Percentiles rank a stretch among this genome's conserved stretches.
phyloP scores from a whole-genome alignment of 2,888 invertebrate genomes.

The Pterostichus niger region DNA sequence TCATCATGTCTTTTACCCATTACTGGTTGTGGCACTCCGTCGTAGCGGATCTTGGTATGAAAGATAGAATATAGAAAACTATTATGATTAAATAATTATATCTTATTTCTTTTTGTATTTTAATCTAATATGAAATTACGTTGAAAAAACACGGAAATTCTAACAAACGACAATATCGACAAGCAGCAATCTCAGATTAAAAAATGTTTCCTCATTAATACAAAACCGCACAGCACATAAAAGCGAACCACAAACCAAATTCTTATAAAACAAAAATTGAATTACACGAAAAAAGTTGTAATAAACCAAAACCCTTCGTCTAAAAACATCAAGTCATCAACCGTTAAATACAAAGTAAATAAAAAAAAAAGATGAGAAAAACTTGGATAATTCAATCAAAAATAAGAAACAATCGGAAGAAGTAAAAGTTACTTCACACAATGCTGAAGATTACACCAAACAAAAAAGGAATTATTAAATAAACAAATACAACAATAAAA shows the following conservation, averaged over 20 bases:
- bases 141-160: not conserved
- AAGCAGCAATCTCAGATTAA: not conserved
- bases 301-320: slow-evolving; percentile 7
- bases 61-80: no score
- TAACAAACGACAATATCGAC: not conserved
- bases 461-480: not conserved
- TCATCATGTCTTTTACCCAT: no score
- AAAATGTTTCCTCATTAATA: slow-evolving; percentile 1
- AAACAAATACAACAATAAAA: no score
- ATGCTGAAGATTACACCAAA: not conserved
- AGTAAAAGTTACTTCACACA: slow-evolving; percentile 6
- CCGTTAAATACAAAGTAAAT: slow-evolving; percentile 9
- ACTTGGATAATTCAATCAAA: slow-evolving; percentile 32
- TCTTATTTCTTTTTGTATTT: no score
- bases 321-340: slow-evolving; percentile 14
- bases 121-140: not conserved
- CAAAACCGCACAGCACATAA: not conserved
- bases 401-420: slow-evolving; percentile 5
- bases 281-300: slow-evolving; percentile 14
- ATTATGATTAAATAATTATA: no score
- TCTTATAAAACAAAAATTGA: slow-evolving; percentile 23
- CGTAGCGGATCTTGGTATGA: no score
- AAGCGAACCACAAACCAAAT: slow-evolving; percentile 15
- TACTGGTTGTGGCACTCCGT: no score
- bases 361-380: slow-evolving; percentile 3